A percentile compares a stretch with the other conserved stretches of the same genome.
phyloP scores from a whole-genome alignment of 1,140 invertebrate genomes.

The Dysdera silvatica region DNA sequence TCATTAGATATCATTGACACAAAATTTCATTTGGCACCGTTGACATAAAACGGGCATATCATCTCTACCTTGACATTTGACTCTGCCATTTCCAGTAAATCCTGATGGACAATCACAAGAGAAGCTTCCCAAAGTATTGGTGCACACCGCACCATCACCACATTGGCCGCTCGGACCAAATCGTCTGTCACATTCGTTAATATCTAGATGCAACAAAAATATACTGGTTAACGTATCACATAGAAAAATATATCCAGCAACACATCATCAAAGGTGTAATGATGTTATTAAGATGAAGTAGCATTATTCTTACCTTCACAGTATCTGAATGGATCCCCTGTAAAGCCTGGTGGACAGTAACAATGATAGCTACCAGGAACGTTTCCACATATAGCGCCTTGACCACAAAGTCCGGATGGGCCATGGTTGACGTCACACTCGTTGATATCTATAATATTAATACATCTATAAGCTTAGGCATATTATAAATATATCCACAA shows the following conservation, averaged over 20 bases:
- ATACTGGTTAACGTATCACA: too few relatives aligned
- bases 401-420: conserved; percentile 56
- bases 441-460: conserved; percentile 40
- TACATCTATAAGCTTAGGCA: too few relatives aligned
- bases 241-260: too few relatives aligned
- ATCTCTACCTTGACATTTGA: conserved; percentile 31
- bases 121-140: conserved; percentile 68
- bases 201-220: conserved; percentile 52
- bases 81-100: conserved; percentile 36
- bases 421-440: conserved; percentile 42
- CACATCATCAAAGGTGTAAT: too few relatives aligned
- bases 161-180: conserved; percentile 71
- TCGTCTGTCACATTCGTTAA: conserved; percentile 79
- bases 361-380: conserved; percentile 63
- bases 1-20: neutral
- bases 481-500: too few relatives aligned
- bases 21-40: neutral
- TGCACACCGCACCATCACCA: conserved; percentile 72
- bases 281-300: neutral
- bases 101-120: conserved; percentile 40
- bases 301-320: conserved; percentile 30
- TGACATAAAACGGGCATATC: conserved; percentile 13
- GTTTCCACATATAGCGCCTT: conserved; percentile 64
- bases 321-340: conserved; percentile 56
- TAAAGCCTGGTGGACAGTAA: conserved; percentile 63